phyloP scores from a whole-genome alignment of 2,888 invertebrate species.

The Meteorus cinctellus region DNA sequence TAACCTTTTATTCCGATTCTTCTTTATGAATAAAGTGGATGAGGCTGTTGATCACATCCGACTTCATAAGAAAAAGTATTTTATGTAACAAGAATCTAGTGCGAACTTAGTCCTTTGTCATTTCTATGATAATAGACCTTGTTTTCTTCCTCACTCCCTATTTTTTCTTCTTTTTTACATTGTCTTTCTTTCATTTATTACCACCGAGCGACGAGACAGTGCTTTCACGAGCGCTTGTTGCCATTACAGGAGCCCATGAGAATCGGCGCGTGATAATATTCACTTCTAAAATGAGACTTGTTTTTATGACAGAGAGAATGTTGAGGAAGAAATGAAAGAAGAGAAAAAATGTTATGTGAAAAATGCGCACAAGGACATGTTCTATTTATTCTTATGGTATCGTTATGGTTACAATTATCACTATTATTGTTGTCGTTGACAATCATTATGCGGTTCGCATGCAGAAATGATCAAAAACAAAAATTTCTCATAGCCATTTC shows the following conservation, averaged over 20 bases:
- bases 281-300: conserved; percentile 9
- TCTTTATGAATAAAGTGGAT: no score
- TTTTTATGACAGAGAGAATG: background rate
- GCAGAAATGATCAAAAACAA: background rate
- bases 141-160: conserved; percentile 8
- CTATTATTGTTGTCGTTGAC: background rate
- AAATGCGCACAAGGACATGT: conserved; percentile 6
- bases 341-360: background rate
- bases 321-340: background rate
- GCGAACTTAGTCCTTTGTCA: conserved; percentile 50
- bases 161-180: background rate
- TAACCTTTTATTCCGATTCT: no score
- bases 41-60: conserved; percentile 43
- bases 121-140: conserved; percentile 57
- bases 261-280: conserved; percentile 3
- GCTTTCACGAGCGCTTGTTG: conserved; percentile 13
- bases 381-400: background rate
- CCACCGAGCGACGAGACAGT: background rate
- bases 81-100: conserved; percentile 43
- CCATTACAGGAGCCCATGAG: conserved; percentile 8
- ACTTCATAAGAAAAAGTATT: conserved; percentile 45
- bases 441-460: background rate
- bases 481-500: background rate
- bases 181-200: background rate
- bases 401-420: background rate